Evolutionary conservation across 2,797 vertebrate genomes (phyloP).

Genomic region (Protonibea diacanthus): DNA sequence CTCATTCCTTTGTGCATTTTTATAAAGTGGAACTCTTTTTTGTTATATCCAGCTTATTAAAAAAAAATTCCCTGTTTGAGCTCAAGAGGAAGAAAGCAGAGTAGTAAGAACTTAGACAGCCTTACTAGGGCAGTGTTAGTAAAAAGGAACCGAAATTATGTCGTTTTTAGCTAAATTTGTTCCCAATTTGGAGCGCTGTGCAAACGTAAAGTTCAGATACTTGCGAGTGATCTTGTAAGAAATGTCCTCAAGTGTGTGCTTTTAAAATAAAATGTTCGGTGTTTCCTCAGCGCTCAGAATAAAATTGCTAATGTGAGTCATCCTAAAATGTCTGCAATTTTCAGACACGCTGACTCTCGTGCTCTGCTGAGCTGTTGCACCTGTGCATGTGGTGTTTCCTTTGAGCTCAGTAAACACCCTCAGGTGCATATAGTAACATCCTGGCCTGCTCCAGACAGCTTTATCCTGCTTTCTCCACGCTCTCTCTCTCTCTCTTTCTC

Average conservation of each 20-base stretch:
- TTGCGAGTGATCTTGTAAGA: conserved; percentile 7
- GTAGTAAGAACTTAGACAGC: conserved; percentile 42
- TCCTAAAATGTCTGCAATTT: conserved; percentile 57
- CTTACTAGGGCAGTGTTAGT: conserved; percentile 49
- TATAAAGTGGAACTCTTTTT: conserved; percentile 61
- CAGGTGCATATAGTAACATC: conserved; percentile 69
- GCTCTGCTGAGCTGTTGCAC: conserved; percentile 70
- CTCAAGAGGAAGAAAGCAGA: conserved; percentile 54
- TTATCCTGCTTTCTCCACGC: conserved; percentile 39
- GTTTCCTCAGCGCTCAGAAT: conserved; percentile 53
- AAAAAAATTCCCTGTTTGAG: conserved; percentile 41
- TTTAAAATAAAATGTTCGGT: conserved; percentile 49
- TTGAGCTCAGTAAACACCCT: conserved; percentile 72
- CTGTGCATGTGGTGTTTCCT: conserved; percentile 72
- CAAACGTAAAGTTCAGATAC: conserved; percentile 48
- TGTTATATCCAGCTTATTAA: conserved; percentile 73
- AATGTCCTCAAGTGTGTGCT: conserved; percentile 36
- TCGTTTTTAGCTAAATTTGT: conserved; percentile 57
- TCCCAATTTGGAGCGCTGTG: conserved; percentile 52
- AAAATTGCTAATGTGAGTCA: conserved; percentile 52
- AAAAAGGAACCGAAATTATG: conserved; percentile 50
- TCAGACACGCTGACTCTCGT: conserved; percentile 30
- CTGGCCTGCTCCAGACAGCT: conserved; percentile 57
- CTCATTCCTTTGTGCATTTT: conserved; percentile 65
- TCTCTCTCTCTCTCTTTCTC: conserved; percentile 21